Evolutionary conservation across 2,113 vertebrate species (phyloP).

Genomic region (Chrysochloris asiatica): DNA sequence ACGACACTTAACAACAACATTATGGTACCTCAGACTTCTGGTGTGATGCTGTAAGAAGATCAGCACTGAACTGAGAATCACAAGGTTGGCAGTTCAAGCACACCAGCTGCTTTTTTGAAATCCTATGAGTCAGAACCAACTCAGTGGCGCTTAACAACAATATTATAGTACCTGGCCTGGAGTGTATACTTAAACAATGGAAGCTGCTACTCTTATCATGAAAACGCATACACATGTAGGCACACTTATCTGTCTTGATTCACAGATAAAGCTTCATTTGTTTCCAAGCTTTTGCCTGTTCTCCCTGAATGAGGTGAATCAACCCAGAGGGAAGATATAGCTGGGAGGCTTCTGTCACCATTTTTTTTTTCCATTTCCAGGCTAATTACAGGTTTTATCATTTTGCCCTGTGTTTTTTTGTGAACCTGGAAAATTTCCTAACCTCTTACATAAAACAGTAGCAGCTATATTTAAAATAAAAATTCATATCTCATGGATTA

Average conservation of each 20-base stretch:
- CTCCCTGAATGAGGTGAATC: background rate
- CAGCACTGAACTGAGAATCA: too few species aligned
- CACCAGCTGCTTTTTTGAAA: too few species aligned
- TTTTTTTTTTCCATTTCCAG: background rate
- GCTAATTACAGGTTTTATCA: background rate
- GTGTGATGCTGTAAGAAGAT: too few species aligned
- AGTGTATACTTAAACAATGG: background rate
- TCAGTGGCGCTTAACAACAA: too few species aligned
- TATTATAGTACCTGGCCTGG: background rate
- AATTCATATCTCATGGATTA: background rate
- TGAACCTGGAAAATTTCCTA: background rate
- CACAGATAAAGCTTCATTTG: background rate
- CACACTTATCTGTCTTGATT: background rate
- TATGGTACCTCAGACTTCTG: too few species aligned
- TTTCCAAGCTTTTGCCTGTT: background rate
- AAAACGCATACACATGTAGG: background rate
- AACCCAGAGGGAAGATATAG: background rate
- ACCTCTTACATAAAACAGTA: background rate
- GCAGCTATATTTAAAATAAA: background rate
- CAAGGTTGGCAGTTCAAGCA: too few species aligned
- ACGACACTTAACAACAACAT: too few species aligned
- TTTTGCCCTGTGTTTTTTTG: conserved; percentile 17
- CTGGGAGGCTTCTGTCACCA: background rate
- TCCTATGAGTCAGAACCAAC: too few species aligned
- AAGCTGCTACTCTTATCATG: background rate